Evolutionary conservation across 2,113 vertebrate species (phyloP).

Genomic region (Otus sunia): DNA sequence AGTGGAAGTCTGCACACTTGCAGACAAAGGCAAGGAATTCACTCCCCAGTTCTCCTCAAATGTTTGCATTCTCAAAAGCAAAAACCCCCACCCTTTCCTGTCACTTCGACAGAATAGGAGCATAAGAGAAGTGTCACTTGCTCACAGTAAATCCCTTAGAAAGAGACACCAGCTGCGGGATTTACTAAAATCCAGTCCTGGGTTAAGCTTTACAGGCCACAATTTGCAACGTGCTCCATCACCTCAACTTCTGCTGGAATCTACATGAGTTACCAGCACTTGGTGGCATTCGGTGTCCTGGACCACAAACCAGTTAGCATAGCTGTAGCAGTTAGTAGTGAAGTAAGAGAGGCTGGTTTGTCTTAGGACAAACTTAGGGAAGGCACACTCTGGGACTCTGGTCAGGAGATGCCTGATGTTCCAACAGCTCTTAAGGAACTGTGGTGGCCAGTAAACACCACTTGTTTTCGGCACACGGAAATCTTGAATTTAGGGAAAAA

Average conservation of each 20-base stretch:
- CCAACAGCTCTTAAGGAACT: background rate
- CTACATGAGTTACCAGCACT: background rate
- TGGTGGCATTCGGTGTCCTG: background rate
- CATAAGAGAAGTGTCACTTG: background rate
- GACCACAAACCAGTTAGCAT: background rate
- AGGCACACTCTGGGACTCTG: background rate
- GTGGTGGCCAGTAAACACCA: background rate
- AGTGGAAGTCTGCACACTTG: background rate
- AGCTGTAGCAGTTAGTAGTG: background rate
- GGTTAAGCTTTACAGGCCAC: background rate
- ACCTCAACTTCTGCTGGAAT: background rate
- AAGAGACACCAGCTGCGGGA: background rate
- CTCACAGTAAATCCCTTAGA: background rate
- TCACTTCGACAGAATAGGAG: background rate
- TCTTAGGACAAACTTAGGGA: background rate
- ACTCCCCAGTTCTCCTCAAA: background rate
- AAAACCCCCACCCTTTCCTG: background rate
- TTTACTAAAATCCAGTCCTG: background rate
- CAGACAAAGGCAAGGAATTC: background rate
- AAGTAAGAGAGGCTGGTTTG: background rate
- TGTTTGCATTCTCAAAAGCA: background rate
- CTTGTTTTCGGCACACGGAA: background rate
- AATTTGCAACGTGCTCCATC: background rate
- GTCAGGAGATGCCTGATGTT: background rate
- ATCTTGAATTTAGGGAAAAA: background rate